These are phyloP conservation scores for Ptychochromis oligacanthus DNA, from an alignment of 2,113 vertebrate species.

Conservation along the genomic window DNA sequence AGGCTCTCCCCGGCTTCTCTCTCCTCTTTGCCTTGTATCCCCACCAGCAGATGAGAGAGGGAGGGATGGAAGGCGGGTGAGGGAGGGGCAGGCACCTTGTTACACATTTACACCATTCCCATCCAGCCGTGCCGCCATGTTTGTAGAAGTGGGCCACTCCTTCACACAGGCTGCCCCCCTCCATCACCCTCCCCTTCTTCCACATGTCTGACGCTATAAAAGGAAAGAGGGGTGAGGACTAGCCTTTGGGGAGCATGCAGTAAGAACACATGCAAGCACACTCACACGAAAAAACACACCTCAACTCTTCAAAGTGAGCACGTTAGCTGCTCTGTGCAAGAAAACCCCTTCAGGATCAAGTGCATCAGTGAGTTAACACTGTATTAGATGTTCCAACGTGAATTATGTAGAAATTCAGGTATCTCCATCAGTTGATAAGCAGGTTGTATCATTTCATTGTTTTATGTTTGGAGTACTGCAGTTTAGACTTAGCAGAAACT, in stretches of 20 bases:
- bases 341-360: background rate
- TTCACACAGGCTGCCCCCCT: constrained; percentile 39
- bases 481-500: background rate
- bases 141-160: constrained; percentile 75
- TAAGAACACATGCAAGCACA: constrained; percentile 10
- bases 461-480: background rate
- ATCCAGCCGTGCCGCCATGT: constrained; percentile 68
- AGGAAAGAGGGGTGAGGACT: constrained; percentile 58
- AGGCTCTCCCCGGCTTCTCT: constrained; percentile 52
- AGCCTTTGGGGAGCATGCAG: constrained; percentile 35
- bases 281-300: background rate
- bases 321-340: background rate
- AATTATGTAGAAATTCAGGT: background rate
- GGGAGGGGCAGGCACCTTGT: constrained; percentile 58
- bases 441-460: background rate
- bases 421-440: background rate
- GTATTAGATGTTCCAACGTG: background rate
- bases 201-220: constrained; percentile 69
- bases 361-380: background rate
- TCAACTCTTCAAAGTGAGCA: constrained; percentile 28
- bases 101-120: constrained; percentile 50
- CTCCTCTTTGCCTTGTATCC: constrained; percentile 34
- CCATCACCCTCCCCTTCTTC: constrained; percentile 30
- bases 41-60: constrained; percentile 13
- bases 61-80: background rate